These are phyloP conservation scores for Trachops cirrhosus DNA, from an alignment of 2,797 vertebrate species.

Conservation along the genomic window DNA sequence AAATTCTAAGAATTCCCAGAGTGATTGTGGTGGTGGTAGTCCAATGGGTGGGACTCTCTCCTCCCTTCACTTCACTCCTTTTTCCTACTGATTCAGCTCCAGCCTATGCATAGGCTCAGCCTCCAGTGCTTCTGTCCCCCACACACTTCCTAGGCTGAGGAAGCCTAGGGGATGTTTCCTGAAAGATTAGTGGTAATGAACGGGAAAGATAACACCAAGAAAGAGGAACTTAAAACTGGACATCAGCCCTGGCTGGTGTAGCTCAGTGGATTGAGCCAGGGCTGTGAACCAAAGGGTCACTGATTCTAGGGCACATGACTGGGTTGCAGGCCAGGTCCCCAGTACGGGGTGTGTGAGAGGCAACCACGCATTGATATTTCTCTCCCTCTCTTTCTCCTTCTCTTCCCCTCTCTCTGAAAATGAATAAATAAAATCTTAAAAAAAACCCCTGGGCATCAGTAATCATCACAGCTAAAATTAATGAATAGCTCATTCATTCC, in stretches of 20 bases:
- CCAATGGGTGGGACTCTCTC: not conserved
- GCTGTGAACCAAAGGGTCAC: no score
- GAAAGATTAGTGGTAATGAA: not conserved
- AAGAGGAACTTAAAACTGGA: not conserved
- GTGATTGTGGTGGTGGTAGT: not conserved
- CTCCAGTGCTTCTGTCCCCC: not conserved
- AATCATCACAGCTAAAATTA: not conserved
- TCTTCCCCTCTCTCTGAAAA: no score
- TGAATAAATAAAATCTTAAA: no score
- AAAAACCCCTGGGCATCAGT: not conserved
- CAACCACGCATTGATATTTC: no score
- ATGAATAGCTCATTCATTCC: not conserved
- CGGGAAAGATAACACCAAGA: not conserved
- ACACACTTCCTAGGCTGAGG: no score
- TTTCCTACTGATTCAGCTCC: not conserved
- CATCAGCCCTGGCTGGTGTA: no score
- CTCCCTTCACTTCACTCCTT: not conserved
- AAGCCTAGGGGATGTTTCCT: no score
- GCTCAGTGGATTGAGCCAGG: no score
- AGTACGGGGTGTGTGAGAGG: no score
- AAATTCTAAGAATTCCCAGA: not conserved
- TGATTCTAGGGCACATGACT: no score
- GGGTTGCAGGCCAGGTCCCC: no score
- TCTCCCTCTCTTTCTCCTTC: no score
- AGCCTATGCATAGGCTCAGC: not conserved